Conservation (phyloP, 2,113 vertebrate genomes). For the Himantopus leucocephalus region DNA sequence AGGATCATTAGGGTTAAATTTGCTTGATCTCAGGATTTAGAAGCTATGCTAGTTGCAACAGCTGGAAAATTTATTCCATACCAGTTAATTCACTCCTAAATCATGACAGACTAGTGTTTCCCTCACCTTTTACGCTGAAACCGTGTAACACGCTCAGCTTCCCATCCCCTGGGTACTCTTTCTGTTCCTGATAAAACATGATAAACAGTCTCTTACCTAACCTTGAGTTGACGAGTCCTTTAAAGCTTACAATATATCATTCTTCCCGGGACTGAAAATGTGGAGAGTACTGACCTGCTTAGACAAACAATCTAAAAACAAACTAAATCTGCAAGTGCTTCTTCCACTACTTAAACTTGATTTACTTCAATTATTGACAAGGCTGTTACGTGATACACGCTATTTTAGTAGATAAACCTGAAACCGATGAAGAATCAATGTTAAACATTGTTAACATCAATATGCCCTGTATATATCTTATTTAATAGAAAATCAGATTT, state of each 20-base stretch:
- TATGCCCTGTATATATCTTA: neutral
- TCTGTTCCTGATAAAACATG: constrained; percentile 6
- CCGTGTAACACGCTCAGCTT: rapidly evolving
- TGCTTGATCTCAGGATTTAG: neutral
- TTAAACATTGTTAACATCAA: neutral
- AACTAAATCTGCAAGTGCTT: neutral
- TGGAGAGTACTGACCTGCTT: neutral
- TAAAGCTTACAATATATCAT: neutral
- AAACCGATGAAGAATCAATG: neutral
- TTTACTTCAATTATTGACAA: neutral
- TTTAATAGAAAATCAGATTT: neutral
- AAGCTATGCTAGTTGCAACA: neutral
- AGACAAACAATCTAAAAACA: neutral
- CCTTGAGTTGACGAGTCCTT: neutral
- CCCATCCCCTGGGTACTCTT: neutral
- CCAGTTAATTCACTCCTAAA: neutral
- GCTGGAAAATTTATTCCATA: neutral
- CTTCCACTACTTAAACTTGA: neutral
- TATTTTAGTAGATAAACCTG: neutral
- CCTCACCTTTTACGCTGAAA: neutral
- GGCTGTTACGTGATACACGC: rapidly evolving
- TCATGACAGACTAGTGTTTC: neutral
- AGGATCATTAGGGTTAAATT: neutral
- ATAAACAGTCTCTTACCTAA: constrained; percentile 9
- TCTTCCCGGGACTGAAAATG: neutral